Evolutionary conservation across 1,140 invertebrate genomes (phyloP), one percentile per base, ranked within the genome.

Genomic region (Drosophila punjabiensis): DNA sequence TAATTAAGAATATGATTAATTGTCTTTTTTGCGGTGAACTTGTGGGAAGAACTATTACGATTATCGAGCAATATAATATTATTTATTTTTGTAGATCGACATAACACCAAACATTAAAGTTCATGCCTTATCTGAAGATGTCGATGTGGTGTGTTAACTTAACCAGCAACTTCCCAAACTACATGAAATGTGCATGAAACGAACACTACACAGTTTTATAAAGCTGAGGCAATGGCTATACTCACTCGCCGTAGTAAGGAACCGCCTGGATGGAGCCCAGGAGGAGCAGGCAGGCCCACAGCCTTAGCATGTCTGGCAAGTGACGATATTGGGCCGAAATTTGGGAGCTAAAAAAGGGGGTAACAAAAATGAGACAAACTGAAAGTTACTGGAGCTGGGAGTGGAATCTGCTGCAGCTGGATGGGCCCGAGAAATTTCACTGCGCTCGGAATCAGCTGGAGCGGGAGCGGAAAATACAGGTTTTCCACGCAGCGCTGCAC

Each of bases 171-270:
- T 28, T 18, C 50, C 55, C 33, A 64, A 63, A 55, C 67, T 81
- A 75, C 39, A 48, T 86, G 63, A 87, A 84, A 65, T 83, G 76
- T 78, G 68, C 84, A 89, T 88, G 84, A 88, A 67, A 81, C 84
- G 45, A 75, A 70, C 76, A 78, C 85, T 61, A 79, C 71, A 85
- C 55, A 78, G 55, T 47, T 41, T 55, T 48, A 63, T 52, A 52
- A 64, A 66, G 8, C 47, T 30, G 14, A 3, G 13, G 6, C 14
- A 35, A 52, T 70, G 1, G 13, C 33, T 8, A 24, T 56, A 88
- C 85, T 88, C 68, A 88, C 85, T 89, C 85, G 79, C 77, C 76
- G 53, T 88, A 88, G 63, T 79, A 88, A 13, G 85, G 85, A 20
- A 75, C 78, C 47, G 85, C 85, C 52, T 78, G 81, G 37, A 52